Evolutionary conservation across 2,797 vertebrate genomes (phyloP), one percentile per base, ranked within the genome.

Genomic region (Xenops minutus): DNA sequence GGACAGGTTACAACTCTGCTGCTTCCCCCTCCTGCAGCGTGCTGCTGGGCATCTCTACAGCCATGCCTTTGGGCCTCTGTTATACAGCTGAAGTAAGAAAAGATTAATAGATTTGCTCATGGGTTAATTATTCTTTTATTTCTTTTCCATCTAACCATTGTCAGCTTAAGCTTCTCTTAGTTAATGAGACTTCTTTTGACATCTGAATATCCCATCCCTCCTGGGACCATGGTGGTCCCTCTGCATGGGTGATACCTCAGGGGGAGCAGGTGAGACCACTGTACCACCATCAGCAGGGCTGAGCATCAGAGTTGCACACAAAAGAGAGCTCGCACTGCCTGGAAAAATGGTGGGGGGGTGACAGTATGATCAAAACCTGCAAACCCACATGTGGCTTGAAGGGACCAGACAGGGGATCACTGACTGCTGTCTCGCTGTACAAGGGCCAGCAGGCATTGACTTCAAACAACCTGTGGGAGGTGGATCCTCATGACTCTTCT

Each of bases 321-420:
- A 46, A 89, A 79, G 26, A 72, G 21, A 51, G 36, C 64, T 88
- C 79, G 27, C 0, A 0, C 46, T 95, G 77, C 46, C 81, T 78
- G 54, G 77, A 81, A 68, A 51, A 91, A 7, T 37, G 54, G 22
- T 37, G 37, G 21, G 23, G 46, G 12, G 10, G 10, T 7, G 6
- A 85, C 41, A 20, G 14, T 56, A 24, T 89, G 89, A 91, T 93
- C 66, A 95, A 95, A 93, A 89, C 69, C 62, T 81, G 44, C 51
- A 86, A 68, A 86, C 44, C 26, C 49, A 46, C 0, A 0, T 68
- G 58, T 78, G 79, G 55, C 71, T 89, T 87, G 61, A 64, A 85
- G 63, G 67, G 51, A 88, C 59, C 1, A 3, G 67, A 23, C 29
- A n/a, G 30, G 8, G 20, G 32, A 48, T 86, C 62, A 34, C 62